phyloP scores from a whole-genome alignment of 2,888 invertebrate species.

The Paralinhomoeus sp. region DNA sequence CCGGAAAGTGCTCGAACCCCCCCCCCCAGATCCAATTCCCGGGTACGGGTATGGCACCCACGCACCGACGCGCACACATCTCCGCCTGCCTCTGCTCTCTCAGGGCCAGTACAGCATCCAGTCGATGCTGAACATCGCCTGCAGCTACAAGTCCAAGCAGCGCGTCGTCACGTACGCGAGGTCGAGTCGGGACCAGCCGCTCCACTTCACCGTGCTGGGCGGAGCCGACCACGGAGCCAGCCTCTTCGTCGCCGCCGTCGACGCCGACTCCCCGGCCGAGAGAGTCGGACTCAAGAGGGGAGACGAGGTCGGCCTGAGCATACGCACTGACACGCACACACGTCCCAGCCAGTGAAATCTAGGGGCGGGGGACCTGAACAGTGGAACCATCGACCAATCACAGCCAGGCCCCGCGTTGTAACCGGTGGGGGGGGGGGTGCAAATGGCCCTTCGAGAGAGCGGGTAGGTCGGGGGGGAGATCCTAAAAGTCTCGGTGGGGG shows the following conservation, averaged over 20 bases:
- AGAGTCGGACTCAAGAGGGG: constrained; percentile 85
- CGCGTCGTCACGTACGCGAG: constrained; percentile 72
- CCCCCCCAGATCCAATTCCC: not conserved
- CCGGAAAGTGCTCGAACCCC: not conserved
- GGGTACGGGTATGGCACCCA: not conserved
- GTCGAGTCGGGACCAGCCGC: constrained; percentile 63
- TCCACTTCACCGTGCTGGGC: constrained; percentile 46
- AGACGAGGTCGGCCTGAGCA: too few species aligned
- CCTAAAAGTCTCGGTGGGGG: too few species aligned
- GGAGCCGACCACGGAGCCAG: too few species aligned
- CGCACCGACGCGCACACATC: not conserved
- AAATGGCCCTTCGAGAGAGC: too few species aligned
- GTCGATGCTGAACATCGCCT: constrained; percentile 69
- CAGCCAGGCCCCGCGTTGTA: too few species aligned
- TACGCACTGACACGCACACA: too few species aligned
- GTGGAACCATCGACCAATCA: too few species aligned
- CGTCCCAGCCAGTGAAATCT: too few species aligned
- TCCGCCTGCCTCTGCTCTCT: constrained; percentile 2
- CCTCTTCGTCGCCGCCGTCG: constrained; percentile 35
- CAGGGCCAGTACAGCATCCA: constrained; percentile 51
- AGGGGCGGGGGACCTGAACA: too few species aligned
- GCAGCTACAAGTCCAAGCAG: constrained; percentile 80
- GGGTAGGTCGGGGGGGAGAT: too few species aligned
- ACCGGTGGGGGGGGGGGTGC: too few species aligned
- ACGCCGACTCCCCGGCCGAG: constrained; percentile 73